Base-by-base conservation (phyloP, 2,797 vertebrate genomes). In the Anguilla pacifica region DNA sequence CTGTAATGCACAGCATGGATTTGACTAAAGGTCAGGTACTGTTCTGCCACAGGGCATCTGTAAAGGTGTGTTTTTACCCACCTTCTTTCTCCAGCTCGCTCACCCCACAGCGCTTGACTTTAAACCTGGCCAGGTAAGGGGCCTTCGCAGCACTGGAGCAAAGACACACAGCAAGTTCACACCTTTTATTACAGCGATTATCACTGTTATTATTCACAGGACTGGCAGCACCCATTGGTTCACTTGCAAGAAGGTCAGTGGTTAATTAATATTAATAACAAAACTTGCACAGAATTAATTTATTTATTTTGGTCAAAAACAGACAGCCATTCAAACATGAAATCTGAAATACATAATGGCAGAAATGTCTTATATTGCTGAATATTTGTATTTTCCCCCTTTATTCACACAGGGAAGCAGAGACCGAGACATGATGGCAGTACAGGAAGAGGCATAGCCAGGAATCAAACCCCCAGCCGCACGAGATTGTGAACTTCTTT, bases 61-160 rank as follows among this genome's bases (percentile, higher is more conserved):
- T 19, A 9, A 2, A 49, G 39, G 2, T 51, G 77, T 46, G 77
- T 6, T 25, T 4, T 53, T 85, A 94, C 95, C 91, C 89, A 98
- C 98, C 98, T 97, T 99, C 98, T 94, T 98, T 99, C 93, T 99
- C 98, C 90, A 99, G 97, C 91, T 99, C 98, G 83, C 96, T 98
- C 88, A 99, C 98, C 89, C 98, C 98, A 53, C 98, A 99, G 79
- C 97, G 95, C 87, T 97, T 97, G 84, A 99, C 98, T 94, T 97
- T 99, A 92, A 99, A 99, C 90, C 96, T 99, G 85, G 98, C 98
- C 95, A 99, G 92, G 94, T 99, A 99, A 0, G 98, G 98, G 0
- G 98, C 98, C 94, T 99, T 99, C 35, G 98, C 98, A 89, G 98
- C 98, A 88, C 98, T 99, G 77, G 28, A 67, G 51, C 89, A 79